Conservation (phyloP, 2,113 vertebrate species). For the Etheostoma cragini region DNA sequence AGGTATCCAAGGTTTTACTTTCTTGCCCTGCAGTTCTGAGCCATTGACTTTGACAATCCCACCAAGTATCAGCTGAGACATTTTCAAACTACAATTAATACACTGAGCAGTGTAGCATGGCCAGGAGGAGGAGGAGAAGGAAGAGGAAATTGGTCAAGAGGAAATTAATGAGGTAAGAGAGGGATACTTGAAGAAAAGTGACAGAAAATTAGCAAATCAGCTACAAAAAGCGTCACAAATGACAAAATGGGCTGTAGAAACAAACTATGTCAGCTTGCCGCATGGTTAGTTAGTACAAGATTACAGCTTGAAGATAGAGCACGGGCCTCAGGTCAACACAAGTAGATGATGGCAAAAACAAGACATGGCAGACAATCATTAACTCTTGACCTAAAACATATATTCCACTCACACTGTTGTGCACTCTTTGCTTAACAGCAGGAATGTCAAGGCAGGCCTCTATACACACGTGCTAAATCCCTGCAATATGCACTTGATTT, state of each 20-base stretch:
- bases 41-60: constrained; percentile 65
- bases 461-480: constrained; percentile 15
- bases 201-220: constrained; percentile 7
- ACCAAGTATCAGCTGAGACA: constrained; percentile 61
- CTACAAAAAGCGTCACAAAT: background rate
- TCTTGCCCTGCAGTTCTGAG: constrained; percentile 63
- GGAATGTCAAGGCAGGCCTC: background rate
- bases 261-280: constrained; percentile 2
- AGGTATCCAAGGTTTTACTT: constrained; percentile 57
- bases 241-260: background rate
- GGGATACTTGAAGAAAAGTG: constrained; percentile 21
- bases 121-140: constrained; percentile 26
- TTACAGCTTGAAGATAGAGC: background rate
- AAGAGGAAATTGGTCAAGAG: constrained; percentile 39
- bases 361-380: constrained; percentile 46
- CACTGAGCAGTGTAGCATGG: constrained; percentile 60
- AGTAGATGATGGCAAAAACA: constrained; percentile 17
- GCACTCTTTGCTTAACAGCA: background rate
- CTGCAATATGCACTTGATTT: background rate
- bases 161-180: constrained; percentile 54
- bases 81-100: constrained; percentile 73
- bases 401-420: constrained; percentile 2
- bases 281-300: background rate
- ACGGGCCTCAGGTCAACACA: constrained; percentile 2
- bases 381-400: constrained; percentile 24